Percentiles rank a stretch among this genome's conserved stretches.
phyloP scores from a whole-genome alignment of 1,140 invertebrate species.

The Drosophila bifasciata region DNA sequence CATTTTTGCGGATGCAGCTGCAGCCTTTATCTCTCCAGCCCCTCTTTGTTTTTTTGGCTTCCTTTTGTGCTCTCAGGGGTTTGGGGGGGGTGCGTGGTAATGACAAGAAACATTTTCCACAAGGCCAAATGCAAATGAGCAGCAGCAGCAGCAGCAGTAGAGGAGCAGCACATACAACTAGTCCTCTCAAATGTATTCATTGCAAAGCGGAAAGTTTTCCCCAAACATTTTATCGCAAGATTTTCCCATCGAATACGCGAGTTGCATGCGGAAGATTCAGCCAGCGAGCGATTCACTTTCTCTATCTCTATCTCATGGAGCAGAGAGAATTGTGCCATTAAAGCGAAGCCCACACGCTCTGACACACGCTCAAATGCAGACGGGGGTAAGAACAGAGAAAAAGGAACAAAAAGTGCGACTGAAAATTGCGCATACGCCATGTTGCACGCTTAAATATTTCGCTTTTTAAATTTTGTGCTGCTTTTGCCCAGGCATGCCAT shows the following conservation, averaged over 20 bases:
- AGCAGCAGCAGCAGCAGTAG: constrained; percentile 30
- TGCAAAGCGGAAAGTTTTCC: constrained; percentile 26
- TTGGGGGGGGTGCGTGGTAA: constrained; percentile 53
- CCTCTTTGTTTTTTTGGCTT: constrained; percentile 41
- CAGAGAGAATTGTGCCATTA: constrained; percentile 31
- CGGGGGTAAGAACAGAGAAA: constrained; percentile 12
- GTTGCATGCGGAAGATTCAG: constrained; percentile 50
- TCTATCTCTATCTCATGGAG: constrained; percentile 11
- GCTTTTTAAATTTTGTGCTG: constrained; percentile 47
- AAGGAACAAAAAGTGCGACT: constrained; percentile 1
- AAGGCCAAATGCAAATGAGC: constrained; percentile 74
- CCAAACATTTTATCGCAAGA: constrained; percentile 68
- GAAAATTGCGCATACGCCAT: constrained; percentile 61
- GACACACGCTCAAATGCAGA: constrained; percentile 6
- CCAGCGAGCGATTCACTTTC: constrained; percentile 7
- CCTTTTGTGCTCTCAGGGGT: constrained; percentile 4
- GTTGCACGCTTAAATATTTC: constrained; percentile 62
- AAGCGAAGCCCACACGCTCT: no score
- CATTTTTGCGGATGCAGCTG: constrained; percentile 52
- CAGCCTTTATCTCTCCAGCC: constrained; percentile 20
- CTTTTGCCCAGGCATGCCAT: not conserved
- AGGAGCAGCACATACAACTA: constrained; percentile 3
- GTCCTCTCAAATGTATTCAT: constrained; percentile 53
- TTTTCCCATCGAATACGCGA: constrained; percentile 71
- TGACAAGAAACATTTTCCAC: constrained; percentile 74